A percentile compares a stretch with the other conserved stretches of the same genome.
Evolutionary conservation across 2,113 vertebrate genomes (phyloP).

Genomic region (Aldabrachelys gigantea): DNA sequence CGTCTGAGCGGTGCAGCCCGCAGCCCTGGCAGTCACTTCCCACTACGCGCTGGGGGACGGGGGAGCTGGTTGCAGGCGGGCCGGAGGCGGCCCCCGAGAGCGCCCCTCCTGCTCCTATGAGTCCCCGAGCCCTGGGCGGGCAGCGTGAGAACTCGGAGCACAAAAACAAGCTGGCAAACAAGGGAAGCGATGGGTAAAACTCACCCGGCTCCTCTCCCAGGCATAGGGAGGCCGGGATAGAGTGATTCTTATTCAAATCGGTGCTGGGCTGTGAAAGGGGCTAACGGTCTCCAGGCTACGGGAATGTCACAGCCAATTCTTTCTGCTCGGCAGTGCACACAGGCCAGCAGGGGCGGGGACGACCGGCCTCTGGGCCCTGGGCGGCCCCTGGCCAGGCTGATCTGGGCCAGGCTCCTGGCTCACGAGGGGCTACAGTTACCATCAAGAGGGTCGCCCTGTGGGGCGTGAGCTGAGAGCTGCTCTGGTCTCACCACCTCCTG

Average conservation of each 20-base stretch:
- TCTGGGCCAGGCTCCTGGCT: too few relatives aligned
- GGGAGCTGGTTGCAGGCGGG: background rate
- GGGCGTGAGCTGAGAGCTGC: too few relatives aligned
- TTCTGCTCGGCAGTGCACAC: slow-evolving; percentile 74
- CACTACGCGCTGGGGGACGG: too few relatives aligned
- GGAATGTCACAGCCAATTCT: slow-evolving; percentile 78
- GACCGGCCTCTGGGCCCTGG: background rate
- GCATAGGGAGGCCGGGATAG: slow-evolving; percentile 3
- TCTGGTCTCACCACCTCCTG: background rate
- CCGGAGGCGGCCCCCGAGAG: slow-evolving; percentile 13
- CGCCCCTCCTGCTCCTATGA: background rate
- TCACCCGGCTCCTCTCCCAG: background rate
- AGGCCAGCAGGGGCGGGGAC: slow-evolving; percentile 36
- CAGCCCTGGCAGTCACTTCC: too few relatives aligned
- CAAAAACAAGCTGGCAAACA: slow-evolving; percentile 45
- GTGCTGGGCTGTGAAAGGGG: slow-evolving; percentile 73
- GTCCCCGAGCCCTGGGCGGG: background rate
- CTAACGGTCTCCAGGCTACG: slow-evolving; percentile 77
- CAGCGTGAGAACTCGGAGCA: background rate
- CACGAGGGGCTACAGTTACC: background rate
- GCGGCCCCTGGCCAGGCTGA: too few relatives aligned
- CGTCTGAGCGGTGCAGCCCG: too few relatives aligned
- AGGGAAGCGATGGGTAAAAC: slow-evolving; percentile 56
- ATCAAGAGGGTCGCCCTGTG: too few relatives aligned
- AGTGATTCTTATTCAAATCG: slow-evolving; percentile 80